Base-by-base conservation (phyloP, 2,113 vertebrate species). In the Plectropomus leopardus region DNA sequence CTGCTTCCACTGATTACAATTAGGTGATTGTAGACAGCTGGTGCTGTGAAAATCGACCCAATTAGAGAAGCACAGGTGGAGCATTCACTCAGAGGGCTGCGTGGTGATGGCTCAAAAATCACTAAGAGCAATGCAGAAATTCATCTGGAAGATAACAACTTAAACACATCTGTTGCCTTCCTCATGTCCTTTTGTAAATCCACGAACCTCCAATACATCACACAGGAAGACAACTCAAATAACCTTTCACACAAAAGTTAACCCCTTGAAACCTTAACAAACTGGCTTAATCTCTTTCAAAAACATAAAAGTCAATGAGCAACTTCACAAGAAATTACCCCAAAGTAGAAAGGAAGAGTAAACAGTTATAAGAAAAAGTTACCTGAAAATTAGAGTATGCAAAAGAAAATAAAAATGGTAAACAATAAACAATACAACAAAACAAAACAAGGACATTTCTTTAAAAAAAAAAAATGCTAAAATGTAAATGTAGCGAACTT, bases 21-120 rank as follows among this genome's bases (percentile, higher is more conserved):
- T 55, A 72, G 73, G 28, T 71, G 51, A 90, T 82, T 83, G 50
- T 10, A 42, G 44, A 34, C 91, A 92, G 89, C 79, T 90, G 88
- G 14, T 82, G 78, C 61, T 64, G 57, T 70, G 57, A 42, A 55
- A 59, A 68, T 78, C 79, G 58, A 32, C 51, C 13, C 68, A 42
- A 73, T 67, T 71, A 40, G 70, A 64, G 19, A 34, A 28, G 3
- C 54, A 78, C 61, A 85, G 78, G 50, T 83, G 81, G 24, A 69
- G 59, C 26, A 15, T 61, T 58, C 26, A 4, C 24, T 68, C 30
- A 71, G 17, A 23, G 26, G 16, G 14, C 24, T 71, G 44, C 48
- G 21, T 26, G 5, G 3, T 34, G 23, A 66, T 4, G 40, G 26
- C 26, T 55, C 51, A 24, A 53, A 60, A 53, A 40, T 60, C 24